Percentiles rank a stretch among this genome's conserved stretches.
Conservation (phyloP, 2,888 invertebrate species). For the Limnephilus auricula region DNA sequence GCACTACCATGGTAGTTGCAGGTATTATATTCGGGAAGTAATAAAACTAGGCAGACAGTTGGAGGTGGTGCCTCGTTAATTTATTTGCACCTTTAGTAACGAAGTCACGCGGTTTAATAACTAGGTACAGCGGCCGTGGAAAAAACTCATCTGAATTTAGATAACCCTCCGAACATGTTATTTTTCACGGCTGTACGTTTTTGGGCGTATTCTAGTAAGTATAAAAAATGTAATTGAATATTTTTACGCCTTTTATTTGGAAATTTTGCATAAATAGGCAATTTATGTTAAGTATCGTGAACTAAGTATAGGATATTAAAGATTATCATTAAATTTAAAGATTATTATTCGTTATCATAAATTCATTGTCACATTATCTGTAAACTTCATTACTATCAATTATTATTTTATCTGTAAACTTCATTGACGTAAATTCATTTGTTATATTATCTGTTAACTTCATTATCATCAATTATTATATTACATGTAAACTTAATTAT, state of each 20-base stretch:
- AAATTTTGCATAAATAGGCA: background rate
- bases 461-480: no score
- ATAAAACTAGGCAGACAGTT: constrained; percentile 50
- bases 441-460: no score
- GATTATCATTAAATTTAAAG: no score
- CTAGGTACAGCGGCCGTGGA: background rate
- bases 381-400: no score
- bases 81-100: constrained; percentile 54
- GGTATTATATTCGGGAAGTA: constrained; percentile 60
- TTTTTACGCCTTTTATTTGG: background rate
- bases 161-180: constrained; percentile 6
- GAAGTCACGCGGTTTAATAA: constrained; percentile 21
- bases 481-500: no score
- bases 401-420: no score
- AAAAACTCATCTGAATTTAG: constrained; percentile 35
- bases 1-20: background rate
- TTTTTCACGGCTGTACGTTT: constrained; percentile 28
- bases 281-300: background rate
- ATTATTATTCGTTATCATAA: no score
- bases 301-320: background rate
- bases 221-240: background rate
- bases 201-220: background rate
- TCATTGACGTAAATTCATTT: no score
- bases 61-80: constrained; percentile 47
- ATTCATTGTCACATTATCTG: no score